phyloP scores from a whole-genome alignment of 2,888 invertebrate genomes.

The Hymenopus coronatus region DNA sequence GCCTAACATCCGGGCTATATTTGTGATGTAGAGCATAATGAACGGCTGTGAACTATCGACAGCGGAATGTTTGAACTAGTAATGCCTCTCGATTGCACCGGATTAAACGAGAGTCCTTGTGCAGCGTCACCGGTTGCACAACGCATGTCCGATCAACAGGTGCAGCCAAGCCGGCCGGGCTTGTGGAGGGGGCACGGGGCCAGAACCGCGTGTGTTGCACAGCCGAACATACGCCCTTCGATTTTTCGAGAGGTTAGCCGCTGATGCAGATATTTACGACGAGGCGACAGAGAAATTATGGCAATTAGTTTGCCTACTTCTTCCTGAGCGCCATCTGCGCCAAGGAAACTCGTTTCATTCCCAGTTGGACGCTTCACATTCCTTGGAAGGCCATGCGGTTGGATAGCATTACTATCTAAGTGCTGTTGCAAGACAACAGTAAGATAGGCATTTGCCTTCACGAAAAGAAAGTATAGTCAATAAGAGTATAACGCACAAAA shows the following conservation, averaged over 20 bases:
- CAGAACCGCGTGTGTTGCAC: neutral
- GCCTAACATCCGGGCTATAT: no score
- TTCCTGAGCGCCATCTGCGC: neutral
- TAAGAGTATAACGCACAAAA: no score
- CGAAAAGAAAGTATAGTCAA: no score
- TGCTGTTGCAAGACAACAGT: no score
- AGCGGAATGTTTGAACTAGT: neutral
- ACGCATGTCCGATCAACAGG: neutral
- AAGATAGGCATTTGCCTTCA: no score
- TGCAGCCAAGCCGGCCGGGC: neutral
- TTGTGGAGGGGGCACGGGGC: neutral
- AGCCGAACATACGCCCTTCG: neutral
- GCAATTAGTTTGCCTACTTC: neutral
- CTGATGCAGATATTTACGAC: neutral
- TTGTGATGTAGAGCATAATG: neutral
- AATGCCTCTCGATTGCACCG: neutral
- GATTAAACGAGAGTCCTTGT: neutral
- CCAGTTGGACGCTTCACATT: neutral
- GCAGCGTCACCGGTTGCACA: neutral
- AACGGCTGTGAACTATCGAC: neutral
- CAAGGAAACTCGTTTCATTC: neutral
- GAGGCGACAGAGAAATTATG: neutral
- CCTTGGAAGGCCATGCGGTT: neutral
- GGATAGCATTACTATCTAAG: no score
- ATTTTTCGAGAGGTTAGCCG: neutral